Evolutionary conservation across 1,140 invertebrate genomes (phyloP).

Genomic region (Portunus trituberculatus): DNA sequence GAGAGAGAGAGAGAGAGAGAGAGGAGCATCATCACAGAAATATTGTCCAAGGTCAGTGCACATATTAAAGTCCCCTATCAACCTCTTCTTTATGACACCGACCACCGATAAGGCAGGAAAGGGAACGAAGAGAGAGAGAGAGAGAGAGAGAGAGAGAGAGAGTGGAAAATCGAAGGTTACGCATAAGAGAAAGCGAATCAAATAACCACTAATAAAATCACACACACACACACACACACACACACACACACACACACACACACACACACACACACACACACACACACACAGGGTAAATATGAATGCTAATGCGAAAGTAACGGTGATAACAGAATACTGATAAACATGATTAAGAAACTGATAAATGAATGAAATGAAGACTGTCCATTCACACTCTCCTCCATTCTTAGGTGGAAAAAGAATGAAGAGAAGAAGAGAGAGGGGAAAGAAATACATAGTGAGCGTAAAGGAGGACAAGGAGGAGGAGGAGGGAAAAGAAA

Average conservation of each 20-base stretch:
- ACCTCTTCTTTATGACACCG: neutral
- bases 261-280: constrained; percentile 41
- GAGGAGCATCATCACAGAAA: neutral
- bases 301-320: too few species aligned
- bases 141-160: constrained; percentile 21
- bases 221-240: neutral
- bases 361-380: too few species aligned
- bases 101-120: neutral
- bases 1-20: constrained; percentile 18
- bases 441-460: neutral
- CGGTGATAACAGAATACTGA: too few species aligned
- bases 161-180: neutral
- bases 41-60: neutral
- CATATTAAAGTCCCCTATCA: constrained; percentile 12
- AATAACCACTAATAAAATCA: constrained; percentile 7
- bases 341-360: too few species aligned
- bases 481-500: neutral
- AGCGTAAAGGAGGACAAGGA: too few species aligned
- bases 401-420: too few species aligned
- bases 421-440: neutral
- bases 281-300: neutral
- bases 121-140: neutral
- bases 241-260: neutral
- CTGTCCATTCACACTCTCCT: too few species aligned
- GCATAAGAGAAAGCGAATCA: too few species aligned